Conservation (phyloP, 2,888 invertebrate species). For the Rhimphoctona megacephalus region DNA sequence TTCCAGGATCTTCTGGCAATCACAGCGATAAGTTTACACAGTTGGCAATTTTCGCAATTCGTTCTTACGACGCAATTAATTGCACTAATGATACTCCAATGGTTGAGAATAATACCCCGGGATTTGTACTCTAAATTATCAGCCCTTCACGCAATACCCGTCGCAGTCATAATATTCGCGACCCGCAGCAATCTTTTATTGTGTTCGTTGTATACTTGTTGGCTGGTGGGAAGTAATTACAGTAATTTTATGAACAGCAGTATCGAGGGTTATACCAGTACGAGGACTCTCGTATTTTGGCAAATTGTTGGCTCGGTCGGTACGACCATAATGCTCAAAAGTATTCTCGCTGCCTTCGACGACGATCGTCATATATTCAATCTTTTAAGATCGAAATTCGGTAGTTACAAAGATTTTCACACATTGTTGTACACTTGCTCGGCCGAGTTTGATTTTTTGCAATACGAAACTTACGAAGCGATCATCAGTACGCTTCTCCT, state of each 20-base stretch:
- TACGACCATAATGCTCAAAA: slow-evolving; percentile 75
- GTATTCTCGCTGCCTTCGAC: slow-evolving; percentile 76
- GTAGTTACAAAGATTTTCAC: slow-evolving; percentile 90
- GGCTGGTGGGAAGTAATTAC: slow-evolving; percentile 83
- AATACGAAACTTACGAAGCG: slow-evolving; percentile 86
- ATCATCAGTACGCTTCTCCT: slow-evolving; percentile 87
- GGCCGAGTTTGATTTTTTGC: slow-evolving; percentile 91
- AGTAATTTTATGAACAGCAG: slow-evolving; percentile 66
- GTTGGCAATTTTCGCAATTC: slow-evolving; percentile 94
- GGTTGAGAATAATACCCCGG: slow-evolving; percentile 86
- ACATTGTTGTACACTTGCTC: slow-evolving; percentile 92
- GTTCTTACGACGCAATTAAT: slow-evolving; percentile 91
- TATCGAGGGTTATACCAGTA: slow-evolving; percentile 64
- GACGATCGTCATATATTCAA: slow-evolving; percentile 91
- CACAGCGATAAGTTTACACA: slow-evolving; percentile 85
- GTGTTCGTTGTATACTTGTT: slow-evolving; percentile 85
- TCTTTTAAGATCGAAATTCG: slow-evolving; percentile 90
- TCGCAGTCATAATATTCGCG: slow-evolving; percentile 69
- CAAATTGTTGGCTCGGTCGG: slow-evolving; percentile 76
- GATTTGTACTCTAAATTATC: slow-evolving; percentile 82
- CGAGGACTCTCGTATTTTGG: slow-evolving; percentile 59
- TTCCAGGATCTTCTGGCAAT: slow-evolving; percentile 78
- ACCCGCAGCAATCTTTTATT: slow-evolving; percentile 86
- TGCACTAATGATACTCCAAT: slow-evolving; percentile 90
- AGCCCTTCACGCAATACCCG: slow-evolving; percentile 67